Evolutionary conservation across 2,113 vertebrate genomes (phyloP).

Genomic region (Chlorodrepanis virens): DNA sequence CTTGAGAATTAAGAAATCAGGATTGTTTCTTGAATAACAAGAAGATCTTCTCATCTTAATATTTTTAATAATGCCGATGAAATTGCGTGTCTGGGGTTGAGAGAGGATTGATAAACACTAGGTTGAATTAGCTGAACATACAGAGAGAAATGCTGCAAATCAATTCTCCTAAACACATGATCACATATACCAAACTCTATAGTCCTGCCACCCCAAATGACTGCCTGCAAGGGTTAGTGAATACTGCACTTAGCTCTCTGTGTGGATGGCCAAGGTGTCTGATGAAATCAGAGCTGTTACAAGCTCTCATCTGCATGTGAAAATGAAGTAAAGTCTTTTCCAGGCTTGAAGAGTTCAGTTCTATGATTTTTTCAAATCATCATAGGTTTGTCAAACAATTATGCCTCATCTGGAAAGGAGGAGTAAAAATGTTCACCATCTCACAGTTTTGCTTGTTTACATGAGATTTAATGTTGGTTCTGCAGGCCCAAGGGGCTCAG

Average conservation of each 20-base stretch:
- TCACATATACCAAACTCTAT: neutral
- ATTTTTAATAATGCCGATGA: neutral
- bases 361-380: neutral
- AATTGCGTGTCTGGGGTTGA: neutral
- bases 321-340: neutral
- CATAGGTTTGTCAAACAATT: neutral
- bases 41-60: neutral
- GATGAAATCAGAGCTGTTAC: neutral
- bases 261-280: neutral
- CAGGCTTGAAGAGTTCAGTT: neutral
- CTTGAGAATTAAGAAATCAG: neutral
- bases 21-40: neutral
- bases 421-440: neutral
- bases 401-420: neutral
- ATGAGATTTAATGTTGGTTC: neutral
- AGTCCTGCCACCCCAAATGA: neutral
- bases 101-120: neutral
- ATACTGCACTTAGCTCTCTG: neutral
- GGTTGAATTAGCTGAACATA: neutral
- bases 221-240: neutral
- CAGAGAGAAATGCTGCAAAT: neutral
- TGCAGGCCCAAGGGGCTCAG: neutral
- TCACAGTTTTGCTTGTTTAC: neutral
- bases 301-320: neutral
- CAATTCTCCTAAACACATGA: neutral